phyloP scores from a whole-genome alignment of 2,113 vertebrate genomes.

The Macaca mulatta region DNA sequence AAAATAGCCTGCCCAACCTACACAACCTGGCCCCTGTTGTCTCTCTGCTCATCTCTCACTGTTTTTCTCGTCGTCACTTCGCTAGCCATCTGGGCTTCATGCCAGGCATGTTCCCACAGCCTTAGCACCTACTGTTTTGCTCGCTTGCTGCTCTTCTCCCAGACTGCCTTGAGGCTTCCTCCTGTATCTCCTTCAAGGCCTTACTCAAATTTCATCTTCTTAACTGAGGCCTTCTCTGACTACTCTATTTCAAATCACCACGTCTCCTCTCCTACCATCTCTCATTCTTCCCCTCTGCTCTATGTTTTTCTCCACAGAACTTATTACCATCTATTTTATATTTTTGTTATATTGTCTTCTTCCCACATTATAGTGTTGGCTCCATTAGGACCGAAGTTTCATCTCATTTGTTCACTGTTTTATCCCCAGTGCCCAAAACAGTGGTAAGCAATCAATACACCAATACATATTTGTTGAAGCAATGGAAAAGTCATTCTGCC shows the following conservation, averaged over 20 bases:
- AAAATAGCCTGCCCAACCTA: neutral
- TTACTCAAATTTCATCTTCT: neutral
- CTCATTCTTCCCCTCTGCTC: neutral
- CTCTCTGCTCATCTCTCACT: neutral
- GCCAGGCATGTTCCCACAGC: neutral
- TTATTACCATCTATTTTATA: neutral
- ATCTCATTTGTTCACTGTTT: neutral
- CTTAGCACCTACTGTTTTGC: neutral
- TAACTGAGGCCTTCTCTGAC: neutral
- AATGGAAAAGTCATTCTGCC: neutral
- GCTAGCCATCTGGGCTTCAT: neutral
- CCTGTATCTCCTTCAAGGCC: neutral
- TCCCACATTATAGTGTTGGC: neutral
- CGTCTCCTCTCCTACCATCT: neutral
- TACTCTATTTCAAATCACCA: neutral
- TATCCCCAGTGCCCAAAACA: neutral
- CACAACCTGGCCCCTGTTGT: accelerated
- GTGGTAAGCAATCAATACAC: neutral
- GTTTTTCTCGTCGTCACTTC: neutral
- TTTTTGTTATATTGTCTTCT: neutral
- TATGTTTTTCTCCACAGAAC: neutral
- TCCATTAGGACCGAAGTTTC: constrained; percentile 23
- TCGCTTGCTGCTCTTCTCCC: neutral
- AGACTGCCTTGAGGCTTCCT: neutral
- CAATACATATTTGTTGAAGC: neutral